Evolutionary conservation across 37 sponge, comb jelly and placozoan genomes (phyloP).

Genomic region (Agelas oroides): DNA sequence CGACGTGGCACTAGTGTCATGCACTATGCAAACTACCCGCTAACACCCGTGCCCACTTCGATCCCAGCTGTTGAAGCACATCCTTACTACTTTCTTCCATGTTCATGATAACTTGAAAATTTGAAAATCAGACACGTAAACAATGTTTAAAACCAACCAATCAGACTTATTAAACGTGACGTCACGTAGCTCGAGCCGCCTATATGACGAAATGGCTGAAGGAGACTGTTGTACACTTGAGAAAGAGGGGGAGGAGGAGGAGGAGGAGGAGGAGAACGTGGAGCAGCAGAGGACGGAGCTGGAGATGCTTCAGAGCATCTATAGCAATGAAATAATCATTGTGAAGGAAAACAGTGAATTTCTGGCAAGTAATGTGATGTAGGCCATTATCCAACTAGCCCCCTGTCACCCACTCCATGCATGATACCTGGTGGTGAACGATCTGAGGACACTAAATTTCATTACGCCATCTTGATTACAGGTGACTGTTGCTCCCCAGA

Average conservation of each 20-base stretch:
- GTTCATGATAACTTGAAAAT: no score
- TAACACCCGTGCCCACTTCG: no score
- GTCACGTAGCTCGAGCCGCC: no score
- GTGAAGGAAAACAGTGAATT: conserved; percentile 44
- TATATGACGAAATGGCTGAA: neutral
- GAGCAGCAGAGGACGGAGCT: conserved; percentile 33
- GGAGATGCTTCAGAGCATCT: conserved; percentile 59
- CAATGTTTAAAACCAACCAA: no score
- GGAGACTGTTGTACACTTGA: neutral
- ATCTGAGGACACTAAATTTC: no score
- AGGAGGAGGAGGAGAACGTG: conserved; percentile 4
- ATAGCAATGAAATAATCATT: conserved; percentile 32
- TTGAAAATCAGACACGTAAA: no score
- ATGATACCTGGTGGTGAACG: neutral
- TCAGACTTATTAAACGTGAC: no score
- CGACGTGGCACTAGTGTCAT: no score
- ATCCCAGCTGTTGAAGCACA: no score
- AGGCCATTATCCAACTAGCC: neutral
- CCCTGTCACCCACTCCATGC: neutral
- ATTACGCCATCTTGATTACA: neutral
- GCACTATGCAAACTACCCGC: no score
- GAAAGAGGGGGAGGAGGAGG: neutral
- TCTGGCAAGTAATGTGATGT: conserved; percentile 7
- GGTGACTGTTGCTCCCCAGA: conserved; percentile 14
- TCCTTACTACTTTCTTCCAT: no score